phyloP scores from a whole-genome alignment of 2,888 invertebrate genomes.

The Tortrix viridana region DNA sequence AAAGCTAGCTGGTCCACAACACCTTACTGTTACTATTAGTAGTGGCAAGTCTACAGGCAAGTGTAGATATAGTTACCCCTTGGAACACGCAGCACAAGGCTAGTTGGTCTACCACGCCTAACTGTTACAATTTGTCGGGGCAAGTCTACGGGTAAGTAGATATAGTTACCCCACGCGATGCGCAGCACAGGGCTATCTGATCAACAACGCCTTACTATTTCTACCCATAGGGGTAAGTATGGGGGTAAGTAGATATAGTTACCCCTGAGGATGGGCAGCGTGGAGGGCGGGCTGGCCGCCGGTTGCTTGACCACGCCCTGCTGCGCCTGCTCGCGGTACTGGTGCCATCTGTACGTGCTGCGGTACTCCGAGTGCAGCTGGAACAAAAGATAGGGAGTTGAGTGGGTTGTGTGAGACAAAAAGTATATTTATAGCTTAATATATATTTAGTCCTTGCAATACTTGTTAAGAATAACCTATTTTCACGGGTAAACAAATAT shows the following conservation, averaged over 20 bases:
- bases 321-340: slow-evolving; percentile 91
- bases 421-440: neutral
- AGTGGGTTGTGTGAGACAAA: neutral
- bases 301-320: slow-evolving; percentile 89
- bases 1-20: no score
- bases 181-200: neutral
- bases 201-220: neutral
- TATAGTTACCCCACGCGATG: neutral
- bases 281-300: slow-evolving; percentile 80
- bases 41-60: no score
- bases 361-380: slow-evolving; percentile 97
- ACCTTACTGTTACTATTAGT: no score
- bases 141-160: neutral
- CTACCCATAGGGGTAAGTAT: neutral
- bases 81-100: no score
- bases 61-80: no score
- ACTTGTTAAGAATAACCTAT: no score
- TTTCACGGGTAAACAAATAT: no score
- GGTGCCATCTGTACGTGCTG: slow-evolving; percentile 98
- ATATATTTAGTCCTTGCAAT: no score
- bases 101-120: no score
- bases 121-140: no score
- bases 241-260: slow-evolving; percentile 33
- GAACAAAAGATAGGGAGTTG: slow-evolving; percentile 43
- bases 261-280: slow-evolving; percentile 67